phyloP scores from a whole-genome alignment of 2,797 vertebrate genomes.

The Anisognathus igniventris region DNA sequence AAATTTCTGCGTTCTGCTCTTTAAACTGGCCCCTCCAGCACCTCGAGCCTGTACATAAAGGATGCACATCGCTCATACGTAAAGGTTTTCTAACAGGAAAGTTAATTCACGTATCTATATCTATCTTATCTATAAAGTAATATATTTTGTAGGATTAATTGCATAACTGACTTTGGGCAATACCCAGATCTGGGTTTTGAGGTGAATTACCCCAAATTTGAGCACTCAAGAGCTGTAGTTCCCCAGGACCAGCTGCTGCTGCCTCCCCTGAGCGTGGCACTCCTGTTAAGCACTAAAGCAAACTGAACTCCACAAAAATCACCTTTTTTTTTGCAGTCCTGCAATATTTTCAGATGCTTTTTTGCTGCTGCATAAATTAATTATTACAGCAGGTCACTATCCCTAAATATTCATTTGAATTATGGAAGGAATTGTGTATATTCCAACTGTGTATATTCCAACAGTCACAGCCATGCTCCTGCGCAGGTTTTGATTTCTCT shows the following conservation, averaged over 20 bases:
- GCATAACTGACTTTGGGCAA: not conserved
- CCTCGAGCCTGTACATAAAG: rapidly evolving
- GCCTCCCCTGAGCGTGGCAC: rapidly evolving
- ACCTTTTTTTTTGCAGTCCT: not conserved
- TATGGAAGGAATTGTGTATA: not conserved
- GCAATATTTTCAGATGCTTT: not conserved
- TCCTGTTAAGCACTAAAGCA: not conserved
- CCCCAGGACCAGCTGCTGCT: not conserved
- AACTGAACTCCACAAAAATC: not conserved
- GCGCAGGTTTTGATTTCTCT: not conserved
- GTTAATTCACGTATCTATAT: not conserved
- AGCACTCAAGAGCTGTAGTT: not conserved
- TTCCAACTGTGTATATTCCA: too few species aligned
- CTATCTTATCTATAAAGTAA: too few species aligned
- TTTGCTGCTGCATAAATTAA: not conserved
- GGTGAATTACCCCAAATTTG: not conserved
- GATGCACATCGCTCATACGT: rapidly evolving
- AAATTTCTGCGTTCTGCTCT: rapidly evolving
- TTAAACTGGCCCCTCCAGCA: rapidly evolving
- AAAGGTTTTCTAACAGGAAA: not conserved
- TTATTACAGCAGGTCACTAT: not conserved
- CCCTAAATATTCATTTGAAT: not conserved
- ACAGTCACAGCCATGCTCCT: rapidly evolving
- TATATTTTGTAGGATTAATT: not conserved
- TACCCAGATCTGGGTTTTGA: not conserved